Percentiles rank a stretch among this genome's conserved stretches.
phyloP scores from a whole-genome alignment of 2,797 vertebrate genomes.

The Dallia pectoralis region DNA sequence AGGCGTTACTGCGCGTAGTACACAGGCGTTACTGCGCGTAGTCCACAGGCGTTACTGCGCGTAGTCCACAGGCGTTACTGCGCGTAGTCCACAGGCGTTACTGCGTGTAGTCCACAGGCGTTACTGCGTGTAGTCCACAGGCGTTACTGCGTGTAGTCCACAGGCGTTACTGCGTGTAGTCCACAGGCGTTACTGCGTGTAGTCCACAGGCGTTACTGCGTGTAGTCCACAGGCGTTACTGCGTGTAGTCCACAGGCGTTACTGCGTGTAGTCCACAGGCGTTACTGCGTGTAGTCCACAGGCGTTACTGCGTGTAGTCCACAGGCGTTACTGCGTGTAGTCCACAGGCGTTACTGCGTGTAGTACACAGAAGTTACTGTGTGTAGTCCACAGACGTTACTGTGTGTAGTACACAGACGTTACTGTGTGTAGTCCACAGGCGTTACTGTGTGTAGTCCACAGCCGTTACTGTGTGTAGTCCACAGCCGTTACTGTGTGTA shows the following conservation, averaged over 20 bases:
- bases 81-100: neutral
- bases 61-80: slow-evolving; percentile 64
- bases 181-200: neutral
- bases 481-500: neutral
- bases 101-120: neutral
- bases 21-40: slow-evolving; percentile 67
- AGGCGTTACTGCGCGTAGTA: neutral
- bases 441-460: slow-evolving; percentile 68
- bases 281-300: neutral
- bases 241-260: slow-evolving; percentile 14
- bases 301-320: slow-evolving; percentile 67
- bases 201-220: slow-evolving; percentile 69
- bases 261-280: slow-evolving; percentile 65
- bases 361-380: too few relatives aligned
- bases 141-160: neutral
- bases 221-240: neutral
- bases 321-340: neutral
- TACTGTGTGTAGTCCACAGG: neutral
- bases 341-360: slow-evolving; percentile 69
- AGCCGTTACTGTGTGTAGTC: neutral
- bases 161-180: slow-evolving; percentile 68
- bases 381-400: neutral
- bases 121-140: slow-evolving; percentile 66
- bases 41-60: neutral
- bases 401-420: neutral